Evolutionary conservation across 1,140 invertebrate species (phyloP).

Genomic region (Plutomurus gul): DNA sequence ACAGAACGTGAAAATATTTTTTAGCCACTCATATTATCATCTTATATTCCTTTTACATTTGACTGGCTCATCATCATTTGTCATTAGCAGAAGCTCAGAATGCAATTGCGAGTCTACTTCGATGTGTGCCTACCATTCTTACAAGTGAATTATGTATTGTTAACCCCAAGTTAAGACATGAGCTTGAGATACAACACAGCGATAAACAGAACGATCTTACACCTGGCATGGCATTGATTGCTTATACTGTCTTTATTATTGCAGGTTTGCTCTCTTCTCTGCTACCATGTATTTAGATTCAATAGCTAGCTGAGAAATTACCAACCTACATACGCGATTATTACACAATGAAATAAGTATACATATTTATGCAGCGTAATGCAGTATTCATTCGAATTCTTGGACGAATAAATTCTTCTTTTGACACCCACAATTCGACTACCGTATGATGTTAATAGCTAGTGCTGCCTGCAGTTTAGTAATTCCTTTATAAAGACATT

Average conservation of each 20-base stretch:
- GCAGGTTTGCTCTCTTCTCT: too few relatives aligned
- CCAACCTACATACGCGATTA: too few relatives aligned
- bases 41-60: too few relatives aligned
- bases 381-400: not conserved
- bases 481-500: too few relatives aligned
- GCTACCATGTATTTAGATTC: too few relatives aligned
- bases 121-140: not conserved
- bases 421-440: constrained; percentile 6
- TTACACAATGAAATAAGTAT: too few relatives aligned
- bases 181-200: not conserved
- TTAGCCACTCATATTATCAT: too few relatives aligned
- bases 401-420: constrained; percentile 5
- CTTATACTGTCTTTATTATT: too few relatives aligned
- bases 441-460: too few relatives aligned
- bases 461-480: too few relatives aligned
- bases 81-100: not conserved
- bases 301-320: too few relatives aligned
- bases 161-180: constrained; percentile 3
- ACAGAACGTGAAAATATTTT: not conserved
- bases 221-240: constrained; percentile 1
- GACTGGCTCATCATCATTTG: constrained; percentile 14
- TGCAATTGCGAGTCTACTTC: not conserved
- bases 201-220: not conserved
- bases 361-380: too few relatives aligned
- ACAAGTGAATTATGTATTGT: not conserved